These are phyloP conservation scores for Polyommatus iphigenia DNA, from an alignment of 2,888 invertebrate genomes.

Conservation along the genomic window DNA sequence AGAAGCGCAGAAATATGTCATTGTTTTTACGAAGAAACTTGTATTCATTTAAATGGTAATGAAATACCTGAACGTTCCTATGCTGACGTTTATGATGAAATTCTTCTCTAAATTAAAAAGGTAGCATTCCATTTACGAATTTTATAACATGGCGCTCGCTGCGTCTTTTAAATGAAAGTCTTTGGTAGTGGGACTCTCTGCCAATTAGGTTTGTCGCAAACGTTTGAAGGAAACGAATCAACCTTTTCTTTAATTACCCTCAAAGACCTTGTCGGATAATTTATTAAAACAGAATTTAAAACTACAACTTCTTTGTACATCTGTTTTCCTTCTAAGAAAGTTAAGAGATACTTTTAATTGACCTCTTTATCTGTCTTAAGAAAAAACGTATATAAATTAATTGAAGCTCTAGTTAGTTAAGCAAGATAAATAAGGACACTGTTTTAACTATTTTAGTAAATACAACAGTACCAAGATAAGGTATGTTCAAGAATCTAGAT, in stretches of 20 bases:
- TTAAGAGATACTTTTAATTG: background rate
- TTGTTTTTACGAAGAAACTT: background rate
- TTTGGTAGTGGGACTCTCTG: slow-evolving; percentile 35
- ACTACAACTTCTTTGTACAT: background rate
- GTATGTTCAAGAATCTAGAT: background rate
- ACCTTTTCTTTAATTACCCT: slow-evolving; percentile 29
- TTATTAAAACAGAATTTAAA: slow-evolving; percentile 20
- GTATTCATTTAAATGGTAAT: slow-evolving; percentile 7
- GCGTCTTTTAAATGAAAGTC: slow-evolving; percentile 40
- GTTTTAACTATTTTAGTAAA: background rate
- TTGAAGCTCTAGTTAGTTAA: background rate
- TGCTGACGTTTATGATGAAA: background rate
- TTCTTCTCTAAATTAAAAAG: slow-evolving; percentile 35
- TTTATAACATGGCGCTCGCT: slow-evolving; percentile 36
- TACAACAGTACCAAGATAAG: background rate
- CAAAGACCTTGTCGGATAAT: slow-evolving; percentile 30
- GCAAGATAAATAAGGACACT: background rate
- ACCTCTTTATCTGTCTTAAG: background rate
- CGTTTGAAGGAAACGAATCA: slow-evolving; percentile 1
- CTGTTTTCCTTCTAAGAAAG: background rate
- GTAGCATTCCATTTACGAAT: slow-evolving; percentile 37
- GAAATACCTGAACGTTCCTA: slow-evolving; percentile 10
- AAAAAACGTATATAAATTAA: background rate
- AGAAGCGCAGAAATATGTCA: background rate
- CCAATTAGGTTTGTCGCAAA: slow-evolving; percentile 36